Evolutionary conservation across 2,113 vertebrate genomes (phyloP), one percentile per base, ranked within the genome.

Genomic region (Gnathonemus echidnorhynchus): DNA sequence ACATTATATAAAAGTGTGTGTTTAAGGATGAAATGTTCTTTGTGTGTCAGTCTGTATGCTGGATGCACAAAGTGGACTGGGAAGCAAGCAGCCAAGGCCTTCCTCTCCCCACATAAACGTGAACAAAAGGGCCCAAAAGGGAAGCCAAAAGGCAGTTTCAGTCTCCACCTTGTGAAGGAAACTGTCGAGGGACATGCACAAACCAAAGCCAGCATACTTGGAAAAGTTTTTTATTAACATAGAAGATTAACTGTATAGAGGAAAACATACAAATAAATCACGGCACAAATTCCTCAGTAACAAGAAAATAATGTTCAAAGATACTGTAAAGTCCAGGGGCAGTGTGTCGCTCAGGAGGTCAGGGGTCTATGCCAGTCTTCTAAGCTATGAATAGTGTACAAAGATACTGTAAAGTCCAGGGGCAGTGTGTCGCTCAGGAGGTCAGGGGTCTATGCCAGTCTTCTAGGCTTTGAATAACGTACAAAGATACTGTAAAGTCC

Each of bases 1-100:
- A 87, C 87, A 58, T 88, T 84, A 90, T 50, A 88, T 58, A 88
- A 88, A 80, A 58, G 48, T 88, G 86, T 88, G 86, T 77, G 45
- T 87, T 90, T 88, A 87, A 90, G 86, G 74, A 46, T 80, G 86
- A 77, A 88, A 70, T 24, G 84, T 56, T 70, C 53, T 90, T 39
- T 90, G 84, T 90, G 84, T 77, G 58, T 52, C 7, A 56, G 86
- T 58, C 9, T 70, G 56, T 15, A 86, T 56, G 45, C 58, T 58
- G 10, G 21, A 84, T 31, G 24, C 48, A 46, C 85, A 90, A n/a
- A 24, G 24, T 87, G 31, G 45, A 74, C 48, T 90, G 46, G 84
- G 35, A 6, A 49, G 13, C 49, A 58, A 5, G 27, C 3, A 87
- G 89, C 85, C 24, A 35, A 24, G 27, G 10, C 3, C 58, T 11